Evolutionary conservation across 2,797 vertebrate genomes (phyloP).

Genomic region (Chlorospingus semifuscus): DNA sequence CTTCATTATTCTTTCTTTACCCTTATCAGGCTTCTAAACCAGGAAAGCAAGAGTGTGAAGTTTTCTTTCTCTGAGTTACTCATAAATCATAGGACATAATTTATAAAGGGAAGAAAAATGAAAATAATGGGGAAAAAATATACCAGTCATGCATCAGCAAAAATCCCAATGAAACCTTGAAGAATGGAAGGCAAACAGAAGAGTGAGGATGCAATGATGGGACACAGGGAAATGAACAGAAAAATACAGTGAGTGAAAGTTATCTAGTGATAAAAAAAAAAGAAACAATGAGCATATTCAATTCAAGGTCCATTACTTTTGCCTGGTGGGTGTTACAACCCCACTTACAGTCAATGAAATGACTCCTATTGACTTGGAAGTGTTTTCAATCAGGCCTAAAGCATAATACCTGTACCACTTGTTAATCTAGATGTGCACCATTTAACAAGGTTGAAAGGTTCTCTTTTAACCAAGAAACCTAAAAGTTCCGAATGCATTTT

Average conservation of each 20-base stretch:
- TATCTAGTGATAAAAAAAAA: neutral
- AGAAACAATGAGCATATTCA: neutral
- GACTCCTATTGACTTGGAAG: neutral
- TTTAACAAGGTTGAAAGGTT: neutral
- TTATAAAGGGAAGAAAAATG: neutral
- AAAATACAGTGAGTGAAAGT: neutral
- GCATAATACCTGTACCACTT: neutral
- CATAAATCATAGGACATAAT: neutral
- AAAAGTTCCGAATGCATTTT: neutral
- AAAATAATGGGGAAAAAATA: rapidly evolving
- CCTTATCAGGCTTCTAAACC: neutral
- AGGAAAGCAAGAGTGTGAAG: neutral
- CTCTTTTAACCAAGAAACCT: neutral
- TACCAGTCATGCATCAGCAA: neutral
- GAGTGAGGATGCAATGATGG: neutral
- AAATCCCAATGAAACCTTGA: neutral
- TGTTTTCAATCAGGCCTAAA: neutral
- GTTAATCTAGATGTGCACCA: neutral
- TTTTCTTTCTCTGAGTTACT: neutral
- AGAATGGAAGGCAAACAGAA: neutral
- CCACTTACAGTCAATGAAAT: neutral
- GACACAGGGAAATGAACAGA: neutral
- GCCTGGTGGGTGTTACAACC: neutral
- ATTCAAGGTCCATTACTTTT: neutral
- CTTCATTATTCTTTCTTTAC: neutral